Base-by-base conservation (phyloP, 2,797 vertebrate species). In the Smutsia gigantea region DNA sequence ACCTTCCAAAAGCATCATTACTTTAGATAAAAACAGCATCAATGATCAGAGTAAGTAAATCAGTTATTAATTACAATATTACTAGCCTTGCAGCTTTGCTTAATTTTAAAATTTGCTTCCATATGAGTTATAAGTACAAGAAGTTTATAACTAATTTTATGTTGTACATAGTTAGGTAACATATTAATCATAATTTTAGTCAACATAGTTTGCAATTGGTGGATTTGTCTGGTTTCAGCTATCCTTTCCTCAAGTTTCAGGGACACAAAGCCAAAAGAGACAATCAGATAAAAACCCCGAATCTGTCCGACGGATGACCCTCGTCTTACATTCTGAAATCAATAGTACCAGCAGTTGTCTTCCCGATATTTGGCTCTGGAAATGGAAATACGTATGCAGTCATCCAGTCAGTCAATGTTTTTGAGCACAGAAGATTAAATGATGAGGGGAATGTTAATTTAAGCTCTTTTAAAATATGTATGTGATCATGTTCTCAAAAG, bases 131-230 rank as follows among this genome's bases (percentile, higher is more conserved):
- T n/a, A 31, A 84, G 27, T 68, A 34, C 1, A 53, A 55, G 25
- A 49, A 57, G 0, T 71, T 69, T 69, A 57, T 49, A 34, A 81
- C 27, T 93, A 53, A 69, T 71, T 92, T 90, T 82, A 81, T 21
- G 23, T 63, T 71, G 21, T 39, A 29, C 46, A 46, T 42, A 64
- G 34, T 82, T 90, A 87, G 74, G 29, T 42, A 86, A 51, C 10
- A 64, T 77, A 63, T 91, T 81, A 63, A 89, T 69, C 63, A 72
- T 85, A 42, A 81, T 95, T 90, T 89, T 68, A 81, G 27, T 77
- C 53, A 66, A 27, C 25, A n/a, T 82, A 51, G 27, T 18, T 68
- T 79, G 10, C 46, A 7, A 49, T 68, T 57, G 51, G 18, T 55
- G 69, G 21, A 82, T 53, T 66, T 85, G 42, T 68, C 66, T 85